These are phyloP conservation scores for Notiomystis cincta DNA, from an alignment of 2,113 vertebrate genomes.

Conservation along the genomic window DNA sequence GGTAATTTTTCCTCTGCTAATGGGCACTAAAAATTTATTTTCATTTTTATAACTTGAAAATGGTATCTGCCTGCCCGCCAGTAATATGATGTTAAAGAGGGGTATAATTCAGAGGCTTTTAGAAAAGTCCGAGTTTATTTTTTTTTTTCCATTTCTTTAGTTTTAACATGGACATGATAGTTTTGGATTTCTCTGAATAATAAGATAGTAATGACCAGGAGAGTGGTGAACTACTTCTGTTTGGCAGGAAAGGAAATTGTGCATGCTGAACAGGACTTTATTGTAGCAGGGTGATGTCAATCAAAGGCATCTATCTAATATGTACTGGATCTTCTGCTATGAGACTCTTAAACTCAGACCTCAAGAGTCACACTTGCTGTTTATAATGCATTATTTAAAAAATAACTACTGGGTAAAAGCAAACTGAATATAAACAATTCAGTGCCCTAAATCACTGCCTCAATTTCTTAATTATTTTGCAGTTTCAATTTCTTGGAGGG, in stretches of 20 bases:
- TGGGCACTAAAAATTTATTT: slow-evolving; percentile 30
- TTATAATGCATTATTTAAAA: neutral
- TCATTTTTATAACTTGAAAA: slow-evolving; percentile 36
- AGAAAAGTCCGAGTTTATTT: neutral
- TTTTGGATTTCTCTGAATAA: neutral
- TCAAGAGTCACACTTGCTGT: neutral
- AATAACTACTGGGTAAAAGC: neutral
- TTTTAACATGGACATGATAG: neutral
- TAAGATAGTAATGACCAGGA: neutral
- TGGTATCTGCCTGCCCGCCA: neutral
- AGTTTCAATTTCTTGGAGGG: neutral
- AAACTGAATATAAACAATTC: neutral
- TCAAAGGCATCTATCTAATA: neutral
- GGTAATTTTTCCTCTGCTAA: neutral
- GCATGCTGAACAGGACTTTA: neutral
- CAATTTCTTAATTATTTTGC: neutral
- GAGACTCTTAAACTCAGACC: neutral
- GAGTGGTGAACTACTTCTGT: neutral
- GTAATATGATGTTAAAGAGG: neutral
- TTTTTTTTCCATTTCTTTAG: neutral
- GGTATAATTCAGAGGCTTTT: neutral
- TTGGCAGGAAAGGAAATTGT: neutral
- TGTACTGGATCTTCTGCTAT: neutral
- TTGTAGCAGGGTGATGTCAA: neutral
- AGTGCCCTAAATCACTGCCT: neutral